Evolutionary conservation across 2,888 invertebrate genomes (phyloP), one percentile per base, ranked within the genome.

Genomic region (Plebejus anna): DNA sequence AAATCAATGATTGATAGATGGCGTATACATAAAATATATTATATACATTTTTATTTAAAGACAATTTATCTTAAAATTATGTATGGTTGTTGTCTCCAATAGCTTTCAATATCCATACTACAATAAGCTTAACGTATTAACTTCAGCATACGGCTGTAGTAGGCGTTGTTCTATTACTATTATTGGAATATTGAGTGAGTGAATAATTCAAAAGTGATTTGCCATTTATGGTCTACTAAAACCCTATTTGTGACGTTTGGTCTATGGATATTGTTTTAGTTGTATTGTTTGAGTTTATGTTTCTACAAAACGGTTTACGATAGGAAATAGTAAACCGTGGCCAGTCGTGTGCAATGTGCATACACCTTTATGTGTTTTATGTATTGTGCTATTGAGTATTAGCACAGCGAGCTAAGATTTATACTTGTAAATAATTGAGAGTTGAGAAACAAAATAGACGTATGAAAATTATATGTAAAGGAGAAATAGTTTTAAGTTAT

Each of bases 131-230:
- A 55, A 32, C 28, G 66, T 36, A 32, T 36, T 16, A 32, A 36
- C 32, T 70, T 16, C 42, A 71, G 38, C 22, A 71, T 42, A 71
- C n/a, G 36, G 6, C 13, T 16, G n/a, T 42, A 66, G 71, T 71
- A 71, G 71, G 70, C 70, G 70, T 71, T 71, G 38, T 71, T 42
- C 38, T 71, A 22, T 71, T 71, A 71, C 42, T 9, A 22, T 42
- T 28, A 71, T 71, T n/a, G n/a, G 71, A 71, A 71, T 71, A 71
- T n/a, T 71, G 71, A 71, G 42, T 42, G 71, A 42, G 32, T 66
- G 71, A 71, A 71, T 71, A 16, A 71, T 71, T 71, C 71, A 71
- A 42, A 71, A 71, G 71, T 71, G 71, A 71, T 42, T 71, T 71
- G n/a, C 71, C 38, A 71, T 71, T 71, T 71, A 71, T 71, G 36